A percentile compares a stretch with the other conserved stretches of the same genome.
phyloP scores from a whole-genome alignment of 2,888 invertebrate genomes.

The Salpingus planirostris region DNA sequence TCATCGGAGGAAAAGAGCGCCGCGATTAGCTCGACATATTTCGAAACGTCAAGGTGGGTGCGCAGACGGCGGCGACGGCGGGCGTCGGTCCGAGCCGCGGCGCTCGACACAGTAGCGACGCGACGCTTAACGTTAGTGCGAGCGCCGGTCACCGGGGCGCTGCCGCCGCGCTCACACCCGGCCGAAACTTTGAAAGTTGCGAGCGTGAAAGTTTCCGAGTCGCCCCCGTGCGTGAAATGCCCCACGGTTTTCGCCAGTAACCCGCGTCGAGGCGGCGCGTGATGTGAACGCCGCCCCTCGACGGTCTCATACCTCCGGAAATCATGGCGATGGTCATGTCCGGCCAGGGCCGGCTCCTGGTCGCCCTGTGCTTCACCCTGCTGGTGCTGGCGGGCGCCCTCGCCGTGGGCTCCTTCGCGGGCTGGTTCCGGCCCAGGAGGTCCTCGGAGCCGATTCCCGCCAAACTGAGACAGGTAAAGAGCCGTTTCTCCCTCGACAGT shows the following conservation, averaged over 20 bases:
- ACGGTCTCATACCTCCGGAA: slow-evolving; percentile 25
- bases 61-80: slow-evolving; percentile 23
- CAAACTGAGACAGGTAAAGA: slow-evolving; percentile 48
- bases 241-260: too few relatives aligned
- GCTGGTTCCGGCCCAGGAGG: slow-evolving; percentile 51
- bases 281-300: slow-evolving; percentile 1
- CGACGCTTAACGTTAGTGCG: slow-evolving; percentile 34
- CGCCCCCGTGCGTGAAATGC: too few relatives aligned
- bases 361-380: slow-evolving; percentile 48
- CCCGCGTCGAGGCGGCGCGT: too few relatives aligned
- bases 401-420: slow-evolving; percentile 51
- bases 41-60: slow-evolving; percentile 14
- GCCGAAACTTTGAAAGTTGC: slow-evolving; percentile 24
- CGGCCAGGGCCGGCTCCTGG: slow-evolving; percentile 52
- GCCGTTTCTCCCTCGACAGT: slow-evolving; percentile 1
- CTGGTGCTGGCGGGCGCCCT: slow-evolving; percentile 49
- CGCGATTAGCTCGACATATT: too few relatives aligned
- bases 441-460: slow-evolving; percentile 48
- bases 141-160: slow-evolving; percentile 30
- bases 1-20: too few relatives aligned
- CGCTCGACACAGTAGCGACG: slow-evolving; percentile 33
- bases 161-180: too few relatives aligned
- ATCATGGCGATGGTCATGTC: slow-evolving; percentile 58
- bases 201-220: too few relatives aligned
- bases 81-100: slow-evolving; percentile 4